These are phyloP conservation scores for Atractosteus spatula DNA, from an alignment of 2,113 vertebrate genomes.

Conservation along the genomic window DNA sequence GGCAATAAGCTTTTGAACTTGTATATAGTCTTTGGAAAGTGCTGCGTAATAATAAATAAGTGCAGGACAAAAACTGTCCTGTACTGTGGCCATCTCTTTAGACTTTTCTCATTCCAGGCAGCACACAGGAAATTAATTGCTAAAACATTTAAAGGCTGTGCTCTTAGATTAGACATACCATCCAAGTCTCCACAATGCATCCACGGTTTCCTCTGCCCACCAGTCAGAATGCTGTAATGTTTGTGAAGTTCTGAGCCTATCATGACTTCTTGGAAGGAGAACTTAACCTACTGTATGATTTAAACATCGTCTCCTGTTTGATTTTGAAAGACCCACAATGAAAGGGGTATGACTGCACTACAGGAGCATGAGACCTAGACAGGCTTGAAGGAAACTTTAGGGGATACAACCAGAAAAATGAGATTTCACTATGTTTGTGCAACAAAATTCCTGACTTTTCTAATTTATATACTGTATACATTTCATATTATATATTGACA, in stretches of 20 bases:
- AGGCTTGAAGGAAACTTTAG: not conserved
- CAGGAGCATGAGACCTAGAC: not conserved
- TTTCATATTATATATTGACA: no score
- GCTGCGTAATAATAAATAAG: no score
- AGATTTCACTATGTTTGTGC: not conserved
- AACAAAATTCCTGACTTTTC: not conserved
- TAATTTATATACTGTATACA: no score
- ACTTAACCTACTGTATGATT: slow-evolving; percentile 5
- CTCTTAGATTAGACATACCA: not conserved
- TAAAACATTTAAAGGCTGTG: no score
- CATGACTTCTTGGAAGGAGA: not conserved
- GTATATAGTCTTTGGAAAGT: no score
- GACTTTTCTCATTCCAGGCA: not conserved
- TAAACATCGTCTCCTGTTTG: not conserved
- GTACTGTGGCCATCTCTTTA: no score
- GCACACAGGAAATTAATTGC: not conserved
- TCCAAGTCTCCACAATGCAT: not conserved
- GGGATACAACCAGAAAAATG: not conserved
- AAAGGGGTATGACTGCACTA: not conserved
- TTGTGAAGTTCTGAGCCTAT: not conserved
- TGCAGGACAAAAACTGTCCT: no score
- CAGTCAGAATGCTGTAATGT: not conserved
- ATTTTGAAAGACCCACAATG: not conserved
- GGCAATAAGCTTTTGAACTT: no score
- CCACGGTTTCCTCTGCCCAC: not conserved